Evolutionary conservation across 2,797 vertebrate species (phyloP).

Genomic region (Chaenodraco wilsoni): DNA sequence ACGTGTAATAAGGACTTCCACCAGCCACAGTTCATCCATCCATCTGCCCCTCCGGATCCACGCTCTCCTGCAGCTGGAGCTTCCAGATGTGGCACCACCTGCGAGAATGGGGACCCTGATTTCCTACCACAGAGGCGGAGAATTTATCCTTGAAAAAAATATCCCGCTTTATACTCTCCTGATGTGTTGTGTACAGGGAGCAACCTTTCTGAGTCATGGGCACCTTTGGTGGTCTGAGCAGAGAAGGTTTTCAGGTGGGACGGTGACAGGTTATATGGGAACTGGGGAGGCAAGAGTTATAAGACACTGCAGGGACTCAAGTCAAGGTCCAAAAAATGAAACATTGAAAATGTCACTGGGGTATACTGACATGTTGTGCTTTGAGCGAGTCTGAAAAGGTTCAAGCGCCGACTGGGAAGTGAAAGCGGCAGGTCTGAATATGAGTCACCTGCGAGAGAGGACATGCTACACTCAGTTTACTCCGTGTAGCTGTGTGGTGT

Average conservation of each 20-base stretch:
- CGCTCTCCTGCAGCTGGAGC: conserved; percentile 61
- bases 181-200: conserved; percentile 55
- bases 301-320: conserved; percentile 61
- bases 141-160: conserved; percentile 39
- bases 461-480: conserved; percentile 31
- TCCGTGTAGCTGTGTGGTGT: conserved; percentile 18
- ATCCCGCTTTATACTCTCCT: conserved; percentile 3
- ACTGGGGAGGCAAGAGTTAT: conserved; percentile 43
- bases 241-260: conserved; percentile 56
- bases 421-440: conserved; percentile 66
- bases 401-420: conserved; percentile 69
- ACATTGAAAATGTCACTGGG: conserved; percentile 54
- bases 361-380: conserved; percentile 65
- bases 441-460: conserved; percentile 57
- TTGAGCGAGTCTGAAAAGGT: conserved; percentile 61
- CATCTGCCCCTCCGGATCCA: conserved; percentile 58
- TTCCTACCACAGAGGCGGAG: conserved; percentile 50
- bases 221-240: conserved; percentile 66
- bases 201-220: conserved; percentile 59
- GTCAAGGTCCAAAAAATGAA: conserved; percentile 68
- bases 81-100: conserved; percentile 78
- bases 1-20: conserved; percentile 74
- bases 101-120: conserved; percentile 47
- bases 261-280: conserved; percentile 64
- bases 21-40: conserved; percentile 65